A percentile compares a stretch with the other conserved stretches of the same genome.
Evolutionary conservation across 2,888 invertebrate species (phyloP).

Genomic region (Catocala nupta): DNA sequence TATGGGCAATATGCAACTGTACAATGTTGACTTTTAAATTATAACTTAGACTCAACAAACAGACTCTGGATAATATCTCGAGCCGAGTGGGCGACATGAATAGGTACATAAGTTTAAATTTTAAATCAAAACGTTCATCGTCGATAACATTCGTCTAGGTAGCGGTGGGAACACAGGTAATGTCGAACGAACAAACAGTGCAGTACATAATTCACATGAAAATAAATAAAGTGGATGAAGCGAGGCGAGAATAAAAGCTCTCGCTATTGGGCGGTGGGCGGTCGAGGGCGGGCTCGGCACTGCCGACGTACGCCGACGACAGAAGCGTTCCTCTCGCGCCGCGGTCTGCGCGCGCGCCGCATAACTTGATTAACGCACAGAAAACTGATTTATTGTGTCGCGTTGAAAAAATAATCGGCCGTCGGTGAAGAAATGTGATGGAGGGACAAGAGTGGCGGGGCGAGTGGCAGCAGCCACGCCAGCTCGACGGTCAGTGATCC

Average conservation of each 20-base stretch:
- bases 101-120: conserved; percentile 45
- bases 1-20: conserved; percentile 28
- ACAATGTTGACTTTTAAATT: conserved; percentile 32
- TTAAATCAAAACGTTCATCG: conserved; percentile 63
- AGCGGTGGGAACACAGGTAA: conserved; percentile 54
- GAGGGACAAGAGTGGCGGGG: conserved; percentile 85
- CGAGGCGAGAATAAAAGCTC: conserved; percentile 52
- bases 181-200: conserved; percentile 58
- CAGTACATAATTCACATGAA: conserved; percentile 71
- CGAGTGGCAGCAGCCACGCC: conserved; percentile 81
- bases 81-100: conserved; percentile 42
- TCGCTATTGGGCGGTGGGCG: conserved; percentile 75
- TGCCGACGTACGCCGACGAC: conserved; percentile 92
- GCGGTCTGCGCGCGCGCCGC: conserved; percentile 73
- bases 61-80: conserved; percentile 44
- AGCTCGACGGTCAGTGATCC: conserved; percentile 80
- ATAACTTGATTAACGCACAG: conserved; percentile 77
- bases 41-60: conserved; percentile 53
- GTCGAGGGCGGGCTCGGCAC: conserved; percentile 58
- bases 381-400: conserved; percentile 86
- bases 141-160: conserved; percentile 53
- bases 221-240: conserved; percentile 67
- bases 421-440: conserved; percentile 80
- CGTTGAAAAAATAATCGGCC: conserved; percentile 85
- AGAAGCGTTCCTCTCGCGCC: conserved; percentile 88